These are phyloP conservation scores for Alexandromys fortis DNA, from an alignment of 2,113 vertebrate species.

Conservation along the genomic window DNA sequence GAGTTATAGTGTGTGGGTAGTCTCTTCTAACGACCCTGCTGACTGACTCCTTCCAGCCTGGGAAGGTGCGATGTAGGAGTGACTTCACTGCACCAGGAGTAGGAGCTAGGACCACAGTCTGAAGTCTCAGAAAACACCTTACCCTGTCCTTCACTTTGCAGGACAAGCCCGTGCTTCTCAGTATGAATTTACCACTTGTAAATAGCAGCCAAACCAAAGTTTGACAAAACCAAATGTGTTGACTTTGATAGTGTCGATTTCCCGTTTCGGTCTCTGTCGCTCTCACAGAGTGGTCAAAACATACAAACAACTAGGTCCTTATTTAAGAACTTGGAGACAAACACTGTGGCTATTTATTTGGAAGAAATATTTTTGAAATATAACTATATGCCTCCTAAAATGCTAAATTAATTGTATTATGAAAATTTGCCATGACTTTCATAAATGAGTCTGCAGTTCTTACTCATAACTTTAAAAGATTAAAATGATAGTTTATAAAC, in stretches of 20 bases:
- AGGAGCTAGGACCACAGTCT: neutral
- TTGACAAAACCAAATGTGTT: slow-evolving; percentile 7
- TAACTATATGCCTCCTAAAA: neutral
- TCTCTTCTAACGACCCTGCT: neutral
- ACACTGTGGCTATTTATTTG: neutral
- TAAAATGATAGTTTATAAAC: slow-evolving; percentile 31
- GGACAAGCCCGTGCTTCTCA: neutral
- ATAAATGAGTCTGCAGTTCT: slow-evolving; percentile 13
- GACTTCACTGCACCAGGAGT: neutral
- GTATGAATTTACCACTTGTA: neutral
- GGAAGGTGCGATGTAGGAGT: neutral
- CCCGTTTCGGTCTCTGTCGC: neutral
- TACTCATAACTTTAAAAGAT: neutral
- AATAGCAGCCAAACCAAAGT: slow-evolving; percentile 7
- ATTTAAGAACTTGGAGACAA: slow-evolving; percentile 60
- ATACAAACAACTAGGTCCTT: neutral
- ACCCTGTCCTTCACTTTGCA: neutral
- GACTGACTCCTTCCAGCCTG: slow-evolving; percentile 22
- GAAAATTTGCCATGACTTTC: slow-evolving; percentile 8
- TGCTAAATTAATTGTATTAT: slow-evolving; percentile 48
- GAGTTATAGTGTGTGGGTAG: neutral
- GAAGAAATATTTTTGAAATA: slow-evolving; percentile 52
- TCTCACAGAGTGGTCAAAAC: slow-evolving; percentile 4
- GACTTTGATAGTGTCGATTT: slow-evolving; percentile 1
- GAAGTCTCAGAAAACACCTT: slow-evolving; percentile 36